Percentiles rank a stretch among this genome's conserved stretches.
These are phyloP conservation scores for Choloepus hoffmanni DNA, from an alignment of 2,113 vertebrate species.

Conservation along the genomic window DNA sequence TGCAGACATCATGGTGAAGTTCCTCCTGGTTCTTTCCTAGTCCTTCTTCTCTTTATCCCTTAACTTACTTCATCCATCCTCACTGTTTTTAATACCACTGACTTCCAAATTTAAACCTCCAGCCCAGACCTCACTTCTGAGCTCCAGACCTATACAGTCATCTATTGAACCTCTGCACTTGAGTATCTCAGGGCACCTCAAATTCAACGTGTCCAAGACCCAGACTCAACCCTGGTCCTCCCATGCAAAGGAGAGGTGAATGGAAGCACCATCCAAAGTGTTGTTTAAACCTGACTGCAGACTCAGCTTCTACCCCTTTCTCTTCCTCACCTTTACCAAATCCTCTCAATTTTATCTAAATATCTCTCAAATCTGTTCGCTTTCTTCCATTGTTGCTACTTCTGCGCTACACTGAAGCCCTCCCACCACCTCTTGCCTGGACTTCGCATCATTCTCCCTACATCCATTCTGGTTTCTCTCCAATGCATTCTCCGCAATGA, in stretches of 20 bases:
- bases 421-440: not conserved
- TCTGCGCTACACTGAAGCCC: not conserved
- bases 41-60: not conserved
- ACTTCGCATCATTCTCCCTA: not conserved
- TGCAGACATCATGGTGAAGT: not conserved
- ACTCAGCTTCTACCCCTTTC: not conserved
- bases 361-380: not conserved
- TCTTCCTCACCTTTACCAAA: not conserved
- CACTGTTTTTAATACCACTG: not conserved
- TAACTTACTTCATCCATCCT: not conserved
- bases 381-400: not conserved
- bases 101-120: not conserved
- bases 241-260: not conserved
- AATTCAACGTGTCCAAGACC: not conserved
- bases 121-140: not conserved
- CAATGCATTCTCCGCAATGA: not conserved
- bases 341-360: not conserved
- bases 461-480: not conserved
- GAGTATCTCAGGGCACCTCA: not conserved
- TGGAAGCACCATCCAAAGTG: not conserved
- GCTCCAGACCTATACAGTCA: not conserved
- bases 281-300: not conserved
- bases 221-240: not conserved
- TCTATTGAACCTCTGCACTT: not conserved
- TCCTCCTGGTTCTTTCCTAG: not conserved